These are phyloP conservation scores for Merops nubicus DNA, from an alignment of 2,113 vertebrate species.

Conservation along the genomic window DNA sequence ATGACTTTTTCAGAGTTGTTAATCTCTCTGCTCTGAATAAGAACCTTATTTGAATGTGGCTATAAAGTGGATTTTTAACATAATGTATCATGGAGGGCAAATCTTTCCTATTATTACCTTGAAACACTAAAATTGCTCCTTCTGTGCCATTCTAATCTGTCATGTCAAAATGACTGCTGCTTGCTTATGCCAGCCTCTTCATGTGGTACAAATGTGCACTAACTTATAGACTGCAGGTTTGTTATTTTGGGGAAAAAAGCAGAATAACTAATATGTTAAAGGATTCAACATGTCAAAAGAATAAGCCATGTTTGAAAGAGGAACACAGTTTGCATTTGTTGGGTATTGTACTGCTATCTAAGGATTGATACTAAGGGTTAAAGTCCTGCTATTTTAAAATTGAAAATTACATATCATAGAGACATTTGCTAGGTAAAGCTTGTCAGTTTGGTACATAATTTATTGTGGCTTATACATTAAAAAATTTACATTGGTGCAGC, in stretches of 20 bases:
- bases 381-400: background rate
- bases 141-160: conserved; percentile 51
- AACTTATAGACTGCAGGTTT: background rate
- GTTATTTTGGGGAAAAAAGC: background rate
- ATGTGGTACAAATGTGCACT: background rate
- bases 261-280: background rate
- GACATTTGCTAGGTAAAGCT: background rate
- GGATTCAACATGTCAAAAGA: background rate
- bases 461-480: background rate
- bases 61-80: conserved; percentile 50
- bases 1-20: conserved; percentile 58
- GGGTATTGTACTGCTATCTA: background rate
- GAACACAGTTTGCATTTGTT: background rate
- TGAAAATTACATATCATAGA: background rate
- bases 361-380: background rate
- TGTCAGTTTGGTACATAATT: background rate
- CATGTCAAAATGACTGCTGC: conserved; percentile 24
- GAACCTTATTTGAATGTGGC: conserved; percentile 54
- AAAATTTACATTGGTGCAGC: background rate
- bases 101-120: conserved; percentile 53
- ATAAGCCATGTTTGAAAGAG: background rate
- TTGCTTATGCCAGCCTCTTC: conserved; percentile 15
- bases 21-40: conserved; percentile 70
- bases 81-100: conserved; percentile 33
- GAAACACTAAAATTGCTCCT: conserved; percentile 45